A percentile compares a stretch with the other conserved stretches of the same genome.
These are phyloP conservation scores for Chaunax sp. DNA, from an alignment of 2,797 vertebrate genomes.

Conservation along the genomic window DNA sequence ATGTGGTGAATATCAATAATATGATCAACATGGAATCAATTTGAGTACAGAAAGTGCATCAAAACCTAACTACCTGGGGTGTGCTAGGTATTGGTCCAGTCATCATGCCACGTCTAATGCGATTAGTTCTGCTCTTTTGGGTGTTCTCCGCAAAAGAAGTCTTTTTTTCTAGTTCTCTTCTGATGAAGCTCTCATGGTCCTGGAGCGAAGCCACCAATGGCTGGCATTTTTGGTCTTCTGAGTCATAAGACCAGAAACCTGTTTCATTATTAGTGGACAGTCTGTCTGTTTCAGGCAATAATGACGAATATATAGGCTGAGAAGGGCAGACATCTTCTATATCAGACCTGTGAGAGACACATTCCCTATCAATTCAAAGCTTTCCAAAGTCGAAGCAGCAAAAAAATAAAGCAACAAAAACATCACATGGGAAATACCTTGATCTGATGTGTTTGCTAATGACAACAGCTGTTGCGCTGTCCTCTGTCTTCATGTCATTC, in stretches of 20 bases:
- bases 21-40: not conserved
- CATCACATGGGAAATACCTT: conserved; percentile 72
- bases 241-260: conserved; percentile 12
- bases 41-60: not conserved
- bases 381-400: conserved; percentile 2
- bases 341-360: conserved; percentile 53
- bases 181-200: conserved; percentile 40
- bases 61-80: conserved; percentile 83
- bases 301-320: conserved; percentile 16
- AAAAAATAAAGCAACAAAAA: not conserved
- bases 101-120: conserved; percentile 87
- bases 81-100: conserved; percentile 82
- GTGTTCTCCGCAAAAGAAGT: conserved; percentile 66
- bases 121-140: conserved; percentile 77
- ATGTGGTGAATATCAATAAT: not conserved
- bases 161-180: conserved; percentile 56
- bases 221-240: conserved; percentile 43
- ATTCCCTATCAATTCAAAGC: not conserved
- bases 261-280: conserved; percentile 33
- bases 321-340: conserved; percentile 34
- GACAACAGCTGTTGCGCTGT: conserved; percentile 3
- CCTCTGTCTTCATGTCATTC: conserved; percentile 50
- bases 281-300: conserved; percentile 41
- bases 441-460: conserved; percentile 33
- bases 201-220: conserved; percentile 3